Conservation (phyloP, 2,888 invertebrate genomes). For the Brenthis hecate region DNA sequence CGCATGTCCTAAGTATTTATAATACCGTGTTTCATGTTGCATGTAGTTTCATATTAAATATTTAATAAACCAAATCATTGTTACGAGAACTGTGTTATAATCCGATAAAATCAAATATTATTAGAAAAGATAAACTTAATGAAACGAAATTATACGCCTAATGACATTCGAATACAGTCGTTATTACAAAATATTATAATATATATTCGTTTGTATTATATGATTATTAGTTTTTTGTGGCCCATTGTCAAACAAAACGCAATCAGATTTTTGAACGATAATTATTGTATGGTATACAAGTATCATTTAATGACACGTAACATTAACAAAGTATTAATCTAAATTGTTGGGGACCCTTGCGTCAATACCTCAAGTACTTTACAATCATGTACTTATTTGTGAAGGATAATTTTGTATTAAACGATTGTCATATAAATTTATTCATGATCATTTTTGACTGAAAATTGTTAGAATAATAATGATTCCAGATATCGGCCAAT, state of each 20-base stretch:
- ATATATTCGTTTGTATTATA: neutral
- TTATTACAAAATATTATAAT: neutral
- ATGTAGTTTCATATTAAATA: slow-evolving; percentile 4
- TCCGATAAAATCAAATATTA: neutral
- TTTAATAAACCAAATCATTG: slow-evolving; percentile 14
- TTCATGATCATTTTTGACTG: too few species aligned
- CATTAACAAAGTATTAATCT: neutral
- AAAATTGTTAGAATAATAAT: too few species aligned
- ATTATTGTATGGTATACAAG: neutral
- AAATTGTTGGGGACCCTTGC: neutral
- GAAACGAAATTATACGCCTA: too few species aligned
- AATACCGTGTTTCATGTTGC: too few species aligned
- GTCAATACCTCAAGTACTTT: too few species aligned
- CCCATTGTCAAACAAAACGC: neutral
- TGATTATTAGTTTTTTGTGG: neutral
- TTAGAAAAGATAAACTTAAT: slow-evolving; percentile 8
- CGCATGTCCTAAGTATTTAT: too few species aligned
- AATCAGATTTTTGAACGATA: slow-evolving; percentile 17
- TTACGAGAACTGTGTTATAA: neutral
- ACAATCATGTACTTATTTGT: too few species aligned
- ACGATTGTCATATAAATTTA: too few species aligned
- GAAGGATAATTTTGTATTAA: too few species aligned
- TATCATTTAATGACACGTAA: slow-evolving; percentile 2
- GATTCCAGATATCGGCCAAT: too few species aligned
- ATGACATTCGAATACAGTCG: neutral